phyloP scores from a whole-genome alignment of 1,140 invertebrate genomes.

The silkworm (Bombyx mori) region ASM3026992v2 NC_085118.1:4687001-4687500 shows the following conservation, averaged over 20 bases:
- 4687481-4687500: no score
- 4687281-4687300: slow-evolving; percentile 66
- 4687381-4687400: slow-evolving; percentile 87
- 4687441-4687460: slow-evolving; percentile 80
- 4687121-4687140: no score
- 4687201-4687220: slow-evolving; percentile 80
- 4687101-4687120: no score
- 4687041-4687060: no score
- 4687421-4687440: slow-evolving; percentile 62
- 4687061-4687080: no score
- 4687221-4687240: slow-evolving; percentile 75
- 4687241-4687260: slow-evolving; percentile 71
- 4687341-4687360: slow-evolving; percentile 81
- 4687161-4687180: slow-evolving; percentile 35
- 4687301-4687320: slow-evolving; percentile 59
- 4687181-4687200: slow-evolving; percentile 80
- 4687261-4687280: slow-evolving; percentile 68
- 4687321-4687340: slow-evolving; percentile 74
- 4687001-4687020: no score
- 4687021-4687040: no score
- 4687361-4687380: slow-evolving; percentile 86
- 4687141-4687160: no score
- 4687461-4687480: no score
- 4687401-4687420: slow-evolving; percentile 40
- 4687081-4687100: no score